Percentiles rank a stretch among this genome's conserved stretches.
Evolutionary conservation across 2,888 invertebrate species (phyloP).

Genomic region (Periphyllus acericola): DNA sequence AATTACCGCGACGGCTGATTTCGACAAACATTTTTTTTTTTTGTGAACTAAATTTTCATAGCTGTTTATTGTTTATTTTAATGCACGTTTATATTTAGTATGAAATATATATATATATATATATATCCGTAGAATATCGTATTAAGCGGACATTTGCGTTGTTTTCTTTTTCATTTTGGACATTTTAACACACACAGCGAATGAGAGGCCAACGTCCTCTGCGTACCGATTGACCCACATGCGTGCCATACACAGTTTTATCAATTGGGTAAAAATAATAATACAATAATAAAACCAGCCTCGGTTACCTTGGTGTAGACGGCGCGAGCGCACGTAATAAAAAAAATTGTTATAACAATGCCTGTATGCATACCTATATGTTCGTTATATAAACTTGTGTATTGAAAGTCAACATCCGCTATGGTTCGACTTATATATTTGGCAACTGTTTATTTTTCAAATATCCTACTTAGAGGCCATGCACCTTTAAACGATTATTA

Average conservation of each 20-base stretch:
- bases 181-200: not conserved
- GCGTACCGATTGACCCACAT: constrained; percentile 36
- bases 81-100: no score
- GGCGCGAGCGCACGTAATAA: not conserved
- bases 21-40: not conserved
- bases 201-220: constrained; percentile 40
- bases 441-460: constrained; percentile 41
- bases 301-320: constrained; percentile 38
- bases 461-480: constrained; percentile 44
- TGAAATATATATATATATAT: no score
- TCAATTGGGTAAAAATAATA: constrained; percentile 36
- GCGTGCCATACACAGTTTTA: not conserved
- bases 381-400: constrained; percentile 50
- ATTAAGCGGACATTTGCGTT: not conserved
- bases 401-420: constrained; percentile 59
- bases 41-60: not conserved
- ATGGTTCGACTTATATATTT: constrained; percentile 32
- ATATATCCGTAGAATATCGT: not conserved
- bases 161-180: not conserved
- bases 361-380: not conserved
- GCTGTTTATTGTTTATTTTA: not conserved
- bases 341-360: constrained; percentile 50
- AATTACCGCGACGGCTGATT: not conserved
- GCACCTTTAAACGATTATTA: constrained; percentile 33
- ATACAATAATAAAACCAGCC: constrained; percentile 44